Conservation (phyloP, 2,113 vertebrate genomes). For the Micromys minutus region DNA sequence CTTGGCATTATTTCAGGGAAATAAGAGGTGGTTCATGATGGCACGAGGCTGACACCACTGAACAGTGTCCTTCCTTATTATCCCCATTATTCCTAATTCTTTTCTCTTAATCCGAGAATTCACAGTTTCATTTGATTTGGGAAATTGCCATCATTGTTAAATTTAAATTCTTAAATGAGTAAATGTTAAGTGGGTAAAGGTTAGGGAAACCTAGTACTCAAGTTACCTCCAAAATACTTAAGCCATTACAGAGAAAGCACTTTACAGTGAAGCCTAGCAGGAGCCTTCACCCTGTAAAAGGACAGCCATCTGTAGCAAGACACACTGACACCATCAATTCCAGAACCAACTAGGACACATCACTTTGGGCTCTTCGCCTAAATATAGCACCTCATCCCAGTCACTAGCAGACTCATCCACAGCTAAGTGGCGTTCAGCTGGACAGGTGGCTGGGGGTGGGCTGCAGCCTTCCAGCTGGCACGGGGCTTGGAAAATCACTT, state of each 20-base stretch:
- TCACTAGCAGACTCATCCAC: neutral
- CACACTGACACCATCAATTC: too few relatives aligned
- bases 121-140: neutral
- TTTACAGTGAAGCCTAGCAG: neutral
- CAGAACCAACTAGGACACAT: neutral
- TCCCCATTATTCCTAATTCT: neutral
- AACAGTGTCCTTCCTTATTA: too few relatives aligned
- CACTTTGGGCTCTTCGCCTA: neutral
- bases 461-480: neutral
- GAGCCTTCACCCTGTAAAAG: neutral
- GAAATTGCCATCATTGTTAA: neutral
- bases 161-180: neutral
- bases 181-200: neutral
- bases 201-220: neutral
- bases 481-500: neutral
- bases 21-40: neutral
- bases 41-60: neutral
- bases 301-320: neutral
- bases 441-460: neutral
- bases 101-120: neutral
- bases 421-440: neutral
- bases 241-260: neutral
- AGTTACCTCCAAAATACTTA: neutral
- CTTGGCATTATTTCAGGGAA: neutral
- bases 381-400: neutral